These are phyloP conservation scores for Bombus pascuorum DNA, from an alignment of 1,140 invertebrate genomes.

Conservation along the genomic window DNA sequence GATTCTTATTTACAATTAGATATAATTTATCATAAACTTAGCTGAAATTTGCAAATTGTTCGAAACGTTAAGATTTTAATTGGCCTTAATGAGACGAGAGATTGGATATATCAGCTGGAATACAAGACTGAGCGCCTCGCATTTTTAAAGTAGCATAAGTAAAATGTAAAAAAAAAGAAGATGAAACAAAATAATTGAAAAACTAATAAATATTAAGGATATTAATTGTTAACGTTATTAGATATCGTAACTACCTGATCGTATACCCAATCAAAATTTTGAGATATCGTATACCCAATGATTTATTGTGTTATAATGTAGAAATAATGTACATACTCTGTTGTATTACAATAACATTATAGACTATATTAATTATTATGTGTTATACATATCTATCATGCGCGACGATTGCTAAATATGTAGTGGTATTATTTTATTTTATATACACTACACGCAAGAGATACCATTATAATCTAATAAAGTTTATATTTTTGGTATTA, in stretches of 20 bases:
- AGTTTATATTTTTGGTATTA: slow-evolving; percentile 81
- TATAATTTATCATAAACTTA: slow-evolving; percentile 17
- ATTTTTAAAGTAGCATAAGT: slow-evolving; percentile 60
- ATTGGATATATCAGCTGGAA: slow-evolving; percentile 62
- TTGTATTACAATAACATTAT: slow-evolving; percentile 71
- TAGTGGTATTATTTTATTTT: slow-evolving; percentile 76
- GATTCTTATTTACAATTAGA: background rate
- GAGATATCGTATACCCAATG: slow-evolving; percentile 52
- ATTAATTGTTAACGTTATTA: slow-evolving; percentile 69
- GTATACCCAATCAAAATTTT: too few species aligned
- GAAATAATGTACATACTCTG: slow-evolving; percentile 73
- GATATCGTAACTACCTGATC: slow-evolving; percentile 54
- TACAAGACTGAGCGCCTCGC: slow-evolving; percentile 76
- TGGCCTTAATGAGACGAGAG: slow-evolving; percentile 50
- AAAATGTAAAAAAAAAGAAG: slow-evolving; percentile 33
- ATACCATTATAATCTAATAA: slow-evolving; percentile 75
- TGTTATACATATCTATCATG: slow-evolving; percentile 66
- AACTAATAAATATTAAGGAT: slow-evolving; percentile 50
- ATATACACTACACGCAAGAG: slow-evolving; percentile 68
- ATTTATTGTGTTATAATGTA: slow-evolving; percentile 71
- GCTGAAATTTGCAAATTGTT: slow-evolving; percentile 33
- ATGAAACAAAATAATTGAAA: slow-evolving; percentile 7
- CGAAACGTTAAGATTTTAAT: slow-evolving; percentile 30
- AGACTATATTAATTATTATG: slow-evolving; percentile 58
- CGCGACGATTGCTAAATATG: slow-evolving; percentile 65